A percentile compares a stretch with the other conserved stretches of the same genome.
Evolutionary conservation across 1,140 invertebrate species (phyloP).

Genomic region (honey bee (Apis mellifera)): DNA sequence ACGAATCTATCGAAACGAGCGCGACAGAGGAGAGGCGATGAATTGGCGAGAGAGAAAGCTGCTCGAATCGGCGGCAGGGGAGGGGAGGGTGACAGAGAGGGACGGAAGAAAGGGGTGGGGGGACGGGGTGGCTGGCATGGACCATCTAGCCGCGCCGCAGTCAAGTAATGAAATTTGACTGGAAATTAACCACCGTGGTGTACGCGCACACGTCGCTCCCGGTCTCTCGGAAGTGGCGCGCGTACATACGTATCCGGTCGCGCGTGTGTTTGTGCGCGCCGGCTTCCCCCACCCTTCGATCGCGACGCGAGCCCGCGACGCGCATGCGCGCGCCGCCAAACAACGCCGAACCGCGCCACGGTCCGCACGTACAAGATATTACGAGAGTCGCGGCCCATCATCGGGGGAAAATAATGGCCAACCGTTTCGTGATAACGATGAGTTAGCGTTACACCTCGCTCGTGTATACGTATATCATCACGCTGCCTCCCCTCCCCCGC

Average conservation of each 20-base stretch:
- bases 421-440: slow-evolving; percentile 78
- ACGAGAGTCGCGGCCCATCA: slow-evolving; percentile 65
- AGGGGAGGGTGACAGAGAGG: slow-evolving; percentile 17
- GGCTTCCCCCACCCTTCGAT: background rate
- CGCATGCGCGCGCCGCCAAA: slow-evolving; percentile 24
- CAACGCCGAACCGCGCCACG: slow-evolving; percentile 22
- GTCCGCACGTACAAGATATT: slow-evolving; percentile 58
- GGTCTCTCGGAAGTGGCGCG: slow-evolving; percentile 44
- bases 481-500: background rate
- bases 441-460: slow-evolving; percentile 74
- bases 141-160: slow-evolving; percentile 70
- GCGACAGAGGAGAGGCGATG: slow-evolving; percentile 12
- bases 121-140: slow-evolving; percentile 50
- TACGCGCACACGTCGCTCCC: slow-evolving; percentile 54
- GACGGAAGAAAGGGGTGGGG: slow-evolving; percentile 28
- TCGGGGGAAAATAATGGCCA: slow-evolving; percentile 74
- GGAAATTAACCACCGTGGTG: slow-evolving; percentile 77
- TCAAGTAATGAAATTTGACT: slow-evolving; percentile 81
- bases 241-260: slow-evolving; percentile 51
- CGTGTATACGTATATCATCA: slow-evolving; percentile 54
- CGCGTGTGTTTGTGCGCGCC: slow-evolving; percentile 25
- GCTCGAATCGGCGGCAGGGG: slow-evolving; percentile 1
- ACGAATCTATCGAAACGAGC: background rate
- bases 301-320: no score
- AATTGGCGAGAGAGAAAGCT: slow-evolving; percentile 15